Evolutionary conservation across 2,113 vertebrate genomes (phyloP), one percentile per base, ranked within the genome.

Genomic region (Eublepharis macularius): DNA sequence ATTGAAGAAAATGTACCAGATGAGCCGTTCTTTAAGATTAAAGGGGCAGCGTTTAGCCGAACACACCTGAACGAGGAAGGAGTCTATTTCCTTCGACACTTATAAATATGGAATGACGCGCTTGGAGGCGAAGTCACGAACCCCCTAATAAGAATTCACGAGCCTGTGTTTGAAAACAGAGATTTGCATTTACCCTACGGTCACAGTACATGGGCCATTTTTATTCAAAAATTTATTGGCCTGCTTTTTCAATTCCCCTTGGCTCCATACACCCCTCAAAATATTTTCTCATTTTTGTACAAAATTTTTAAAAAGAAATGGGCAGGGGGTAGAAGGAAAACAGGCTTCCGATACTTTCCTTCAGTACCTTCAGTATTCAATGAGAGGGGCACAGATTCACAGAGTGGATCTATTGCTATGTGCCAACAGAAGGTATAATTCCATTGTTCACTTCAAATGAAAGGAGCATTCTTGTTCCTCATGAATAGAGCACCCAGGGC

Each of bases 151-250:
- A 94, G 95, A 96, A 96, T 95, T 92, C 94, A 95, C 91, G 60
- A 89, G 89, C 73, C 94, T 91, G 91, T 93, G 95, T 95, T 95
- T 95, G 95, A 95, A 97, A 95, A 95, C 94, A 95, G 87, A 81
- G 82, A 95, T 94, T 95, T 96, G 94, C 95, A 96, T 96, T 95
- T 94, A 93, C 93, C 95, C 96, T 92, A 87, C 74, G 90, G 96
- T 95, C 95, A 95, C 92, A 85, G 92, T 87, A 93, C 93, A 92
- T 4, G 89, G 96, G 90, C 92, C 92, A 87, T 96, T 95, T 92
- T 94, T 93, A 95, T 93, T 95, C 93, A 94, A 93, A 96, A 94
- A 90, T 94, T 90, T 92, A 91, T 94, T 94, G 93, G 89, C 88
- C 93, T 94, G 92, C 87, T 89, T 94, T 92, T 93, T 87, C 89